Percentiles rank a stretch among this genome's conserved stretches.
These are phyloP conservation scores for Macrostomum cliftonense DNA, from an alignment of 2,888 invertebrate genomes.

Conservation along the genomic window DNA sequence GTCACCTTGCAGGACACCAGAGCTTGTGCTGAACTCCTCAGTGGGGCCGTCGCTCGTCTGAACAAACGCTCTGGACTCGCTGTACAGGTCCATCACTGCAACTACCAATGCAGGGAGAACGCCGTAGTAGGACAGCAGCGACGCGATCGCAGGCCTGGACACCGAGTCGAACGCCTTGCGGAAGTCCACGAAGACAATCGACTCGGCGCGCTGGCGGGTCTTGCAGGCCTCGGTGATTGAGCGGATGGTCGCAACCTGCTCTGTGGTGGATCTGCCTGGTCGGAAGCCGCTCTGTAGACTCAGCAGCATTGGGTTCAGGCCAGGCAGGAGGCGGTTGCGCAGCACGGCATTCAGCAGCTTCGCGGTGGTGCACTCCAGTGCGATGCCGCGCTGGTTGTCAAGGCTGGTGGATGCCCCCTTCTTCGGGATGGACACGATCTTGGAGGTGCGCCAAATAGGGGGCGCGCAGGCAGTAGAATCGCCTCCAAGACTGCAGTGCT, in stretches of 20 bases:
- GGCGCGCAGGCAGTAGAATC: not conserved
- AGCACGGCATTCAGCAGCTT: too few relatives aligned
- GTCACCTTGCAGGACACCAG: conserved; percentile 1
- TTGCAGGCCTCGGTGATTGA: conserved; percentile 3
- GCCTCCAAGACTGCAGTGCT: not conserved
- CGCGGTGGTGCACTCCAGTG: too few relatives aligned
- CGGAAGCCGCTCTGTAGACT: conserved; percentile 4
- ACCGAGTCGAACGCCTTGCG: conserved; percentile 6
- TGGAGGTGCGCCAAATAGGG: not conserved
- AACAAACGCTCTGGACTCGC: not conserved
- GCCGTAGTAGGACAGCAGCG: not conserved
- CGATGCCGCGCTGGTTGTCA: not conserved
- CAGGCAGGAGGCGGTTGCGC: too few relatives aligned
- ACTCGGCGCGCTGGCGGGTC: conserved; percentile 2
- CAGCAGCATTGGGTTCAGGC: not conserved
- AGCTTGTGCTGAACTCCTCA: not conserved
- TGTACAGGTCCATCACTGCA: not conserved
- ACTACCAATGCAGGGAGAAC: not conserved
- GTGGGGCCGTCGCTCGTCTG: too few relatives aligned
- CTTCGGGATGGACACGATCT: not conserved
- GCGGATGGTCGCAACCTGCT: conserved; percentile 4
- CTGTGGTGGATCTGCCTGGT: conserved; percentile 3
- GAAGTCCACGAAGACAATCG: conserved; percentile 2
- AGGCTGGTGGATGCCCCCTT: not conserved
- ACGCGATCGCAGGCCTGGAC: conserved; percentile 4